Base-by-base conservation (phyloP, 2,797 vertebrate species). In the Pseudochromis fuscus region DNA sequence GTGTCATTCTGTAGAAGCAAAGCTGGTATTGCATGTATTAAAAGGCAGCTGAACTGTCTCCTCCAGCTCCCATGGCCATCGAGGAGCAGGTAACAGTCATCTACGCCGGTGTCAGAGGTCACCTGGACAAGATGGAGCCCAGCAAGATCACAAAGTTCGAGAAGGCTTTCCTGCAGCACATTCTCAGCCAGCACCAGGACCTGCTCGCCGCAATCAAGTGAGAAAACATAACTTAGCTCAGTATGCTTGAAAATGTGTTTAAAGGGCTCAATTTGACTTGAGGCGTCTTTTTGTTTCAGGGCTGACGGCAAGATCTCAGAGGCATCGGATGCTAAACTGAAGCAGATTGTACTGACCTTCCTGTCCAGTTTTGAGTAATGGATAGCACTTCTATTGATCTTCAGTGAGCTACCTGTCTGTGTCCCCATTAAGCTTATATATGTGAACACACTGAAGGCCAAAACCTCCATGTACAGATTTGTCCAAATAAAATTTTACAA, bases 81-180 rank as follows among this genome's bases (percentile, higher is more conserved):
- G 98, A 99, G 88, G 97, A 99, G 49, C 98, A 99, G 90, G 97
- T 99, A 5, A 90, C 97, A 0, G 97, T 99, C 62, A 99, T 99
- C 88, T 99, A 97, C 3, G 98, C 98, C 3, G 98, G 98, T 73
- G 98, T 99, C 30, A 95, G 97, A 86, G 98, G 98, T 48, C 91
- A 98, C 83, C 88, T 99, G 90, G 98, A 99, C 94, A 99, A 99
- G 77, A 91, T 99, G 93, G 98, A 99, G 73, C 97, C 98, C 73
- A 97, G 95, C 94, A 99, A 99, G 90, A 99, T 99, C 89, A 99
- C 98, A 5, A 97, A 88, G 85, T 99, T 99, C 15, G 98, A 99
- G 93, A 96, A 85, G 9, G 94, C 96, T 82, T 99, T 99, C 93
- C 93, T 99, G 40, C 93, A 96, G 63, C 97, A 99, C 10, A 62